A percentile compares a stretch with the other conserved stretches of the same genome.
Evolutionary conservation across 2,797 vertebrate genomes (phyloP).

Genomic region (Gallinago solitaria): DNA sequence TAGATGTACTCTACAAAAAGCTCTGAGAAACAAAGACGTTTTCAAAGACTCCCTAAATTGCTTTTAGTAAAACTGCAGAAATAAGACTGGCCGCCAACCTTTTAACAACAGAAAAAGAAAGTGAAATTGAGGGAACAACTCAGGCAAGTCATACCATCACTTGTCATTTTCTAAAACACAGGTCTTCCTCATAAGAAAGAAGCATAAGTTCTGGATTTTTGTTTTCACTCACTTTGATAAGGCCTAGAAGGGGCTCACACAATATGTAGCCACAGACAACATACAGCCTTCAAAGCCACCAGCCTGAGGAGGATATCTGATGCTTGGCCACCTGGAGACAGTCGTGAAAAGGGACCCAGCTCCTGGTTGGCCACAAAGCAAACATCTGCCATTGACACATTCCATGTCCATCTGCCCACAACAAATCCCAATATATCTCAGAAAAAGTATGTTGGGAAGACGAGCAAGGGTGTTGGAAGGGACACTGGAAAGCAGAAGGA

Average conservation of each 20-base stretch:
- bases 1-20: background rate
- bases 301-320: background rate
- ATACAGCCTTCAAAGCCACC: background rate
- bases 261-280: rapidly evolving
- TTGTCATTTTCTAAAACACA: background rate
- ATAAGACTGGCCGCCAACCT: background rate
- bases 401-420: background rate
- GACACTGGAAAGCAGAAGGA: background rate
- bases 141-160: background rate
- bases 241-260: background rate
- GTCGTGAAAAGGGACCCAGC: background rate
- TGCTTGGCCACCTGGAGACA: background rate
- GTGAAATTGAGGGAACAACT: rapidly evolving
- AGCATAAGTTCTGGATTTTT: background rate
- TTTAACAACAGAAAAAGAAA: background rate
- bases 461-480: background rate
- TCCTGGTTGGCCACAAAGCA: background rate
- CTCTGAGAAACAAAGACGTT: background rate
- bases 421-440: background rate
- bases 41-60: background rate
- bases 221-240: background rate
- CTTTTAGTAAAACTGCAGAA: background rate
- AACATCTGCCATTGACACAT: background rate
- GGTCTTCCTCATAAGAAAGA: background rate
- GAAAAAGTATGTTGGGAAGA: background rate